Evolutionary conservation across 2,888 invertebrate species (phyloP).

Genomic region (Dicycla oo): DNA sequence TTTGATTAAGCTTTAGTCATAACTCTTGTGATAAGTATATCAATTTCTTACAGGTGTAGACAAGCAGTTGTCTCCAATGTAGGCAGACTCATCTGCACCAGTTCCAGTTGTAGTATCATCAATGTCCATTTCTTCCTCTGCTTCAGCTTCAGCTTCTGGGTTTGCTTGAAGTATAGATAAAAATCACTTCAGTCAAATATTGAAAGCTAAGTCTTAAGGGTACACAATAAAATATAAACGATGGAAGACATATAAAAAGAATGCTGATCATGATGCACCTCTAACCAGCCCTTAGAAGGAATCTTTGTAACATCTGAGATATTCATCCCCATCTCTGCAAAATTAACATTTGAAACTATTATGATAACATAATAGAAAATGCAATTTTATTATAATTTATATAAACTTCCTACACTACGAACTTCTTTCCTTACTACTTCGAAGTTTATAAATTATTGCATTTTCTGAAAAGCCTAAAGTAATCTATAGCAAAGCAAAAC

Average conservation of each 20-base stretch:
- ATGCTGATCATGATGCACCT: neutral
- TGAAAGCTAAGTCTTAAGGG: neutral
- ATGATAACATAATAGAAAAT: neutral
- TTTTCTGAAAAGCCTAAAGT: neutral
- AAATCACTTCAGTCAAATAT: neutral
- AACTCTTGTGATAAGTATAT: neutral
- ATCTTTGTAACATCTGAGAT: neutral
- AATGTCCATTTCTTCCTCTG: slow-evolving; percentile 88
- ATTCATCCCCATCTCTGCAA: neutral
- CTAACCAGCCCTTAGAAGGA: neutral
- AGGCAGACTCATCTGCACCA: slow-evolving; percentile 83
- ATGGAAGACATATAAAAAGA: no score
- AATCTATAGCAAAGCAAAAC: neutral
- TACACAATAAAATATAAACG: neutral
- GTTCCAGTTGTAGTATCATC: slow-evolving; percentile 84
- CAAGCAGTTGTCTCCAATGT: slow-evolving; percentile 88
- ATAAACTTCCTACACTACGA: no score
- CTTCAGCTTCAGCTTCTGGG: slow-evolving; percentile 70
- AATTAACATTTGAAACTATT: neutral
- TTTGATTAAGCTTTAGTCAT: neutral
- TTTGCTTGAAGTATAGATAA: slow-evolving; percentile 65
- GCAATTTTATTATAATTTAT: neutral
- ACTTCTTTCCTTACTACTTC: no score
- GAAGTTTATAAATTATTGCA: neutral
- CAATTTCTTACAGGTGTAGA: slow-evolving; percentile 85